These are phyloP conservation scores for Alcedo quadribrachys DNA, from an alignment of 2,797 vertebrate species.

Conservation along the genomic window DNA sequence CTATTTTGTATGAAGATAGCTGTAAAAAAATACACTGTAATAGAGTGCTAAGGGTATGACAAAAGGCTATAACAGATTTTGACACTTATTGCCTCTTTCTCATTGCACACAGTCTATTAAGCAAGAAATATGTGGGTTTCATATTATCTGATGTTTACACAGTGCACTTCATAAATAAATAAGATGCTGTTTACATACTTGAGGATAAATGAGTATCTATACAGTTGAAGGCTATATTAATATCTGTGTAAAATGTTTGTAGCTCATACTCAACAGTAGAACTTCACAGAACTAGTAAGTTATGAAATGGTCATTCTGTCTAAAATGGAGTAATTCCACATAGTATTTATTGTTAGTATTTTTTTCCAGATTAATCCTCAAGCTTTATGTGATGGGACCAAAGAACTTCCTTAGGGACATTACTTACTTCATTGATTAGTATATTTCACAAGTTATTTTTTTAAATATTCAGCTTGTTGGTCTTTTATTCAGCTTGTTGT, in stretches of 20 bases:
- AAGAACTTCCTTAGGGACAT: background rate
- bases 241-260: background rate
- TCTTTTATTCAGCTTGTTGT: background rate
- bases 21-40: background rate
- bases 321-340: background rate
- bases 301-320: background rate
- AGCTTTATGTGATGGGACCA: background rate
- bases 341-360: background rate
- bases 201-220: background rate
- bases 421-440: background rate
- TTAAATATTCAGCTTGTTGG: background rate
- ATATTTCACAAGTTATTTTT: background rate
- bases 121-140: background rate
- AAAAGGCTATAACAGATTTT: background rate
- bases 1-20: background rate
- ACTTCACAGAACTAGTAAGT: background rate
- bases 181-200: background rate
- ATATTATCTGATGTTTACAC: background rate
- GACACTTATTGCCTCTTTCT: background rate
- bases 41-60: background rate
- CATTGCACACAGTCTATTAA: background rate
- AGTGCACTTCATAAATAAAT: background rate
- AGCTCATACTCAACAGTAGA: background rate
- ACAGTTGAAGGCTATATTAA: background rate
- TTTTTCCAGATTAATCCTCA: conserved; percentile 11